A percentile compares a stretch with the other conserved stretches of the same genome.
Evolutionary conservation across 1,140 invertebrate genomes (phyloP).

Genomic region (Agraylea sexmaculata): DNA sequence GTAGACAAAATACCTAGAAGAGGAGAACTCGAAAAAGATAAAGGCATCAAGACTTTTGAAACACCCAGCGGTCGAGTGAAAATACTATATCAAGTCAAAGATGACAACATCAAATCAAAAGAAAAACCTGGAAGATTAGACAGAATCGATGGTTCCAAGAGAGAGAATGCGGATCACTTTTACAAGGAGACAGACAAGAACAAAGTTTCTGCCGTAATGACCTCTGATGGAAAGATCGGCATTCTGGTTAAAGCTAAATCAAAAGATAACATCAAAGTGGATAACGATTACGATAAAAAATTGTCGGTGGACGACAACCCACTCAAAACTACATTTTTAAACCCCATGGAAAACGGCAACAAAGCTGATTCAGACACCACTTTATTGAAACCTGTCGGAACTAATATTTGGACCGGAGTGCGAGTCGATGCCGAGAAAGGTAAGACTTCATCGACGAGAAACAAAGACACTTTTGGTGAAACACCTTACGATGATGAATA

Average conservation of each 20-base stretch:
- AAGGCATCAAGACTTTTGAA: slow-evolving; percentile 19
- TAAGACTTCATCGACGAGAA: slow-evolving; percentile 1
- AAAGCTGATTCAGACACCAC: slow-evolving; percentile 11
- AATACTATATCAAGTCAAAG: slow-evolving; percentile 17
- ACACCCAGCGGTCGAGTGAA: slow-evolving; percentile 19
- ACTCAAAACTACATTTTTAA: slow-evolving; percentile 12
- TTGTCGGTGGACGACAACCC: slow-evolving; percentile 3
- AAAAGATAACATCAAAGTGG: slow-evolving; percentile 9
- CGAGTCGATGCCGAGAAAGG: slow-evolving; percentile 6
- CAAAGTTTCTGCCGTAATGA: slow-evolving; percentile 20
- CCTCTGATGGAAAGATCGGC: slow-evolving; percentile 18
- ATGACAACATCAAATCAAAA: slow-evolving; percentile 1
- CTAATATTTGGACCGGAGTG: slow-evolving; percentile 16
- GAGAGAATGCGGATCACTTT: slow-evolving; percentile 12
- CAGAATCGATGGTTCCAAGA: background rate
- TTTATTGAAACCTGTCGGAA: slow-evolving; percentile 11
- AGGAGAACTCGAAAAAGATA: slow-evolving; percentile 9
- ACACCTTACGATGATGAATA: slow-evolving; percentile 18
- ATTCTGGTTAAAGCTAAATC: slow-evolving; percentile 17
- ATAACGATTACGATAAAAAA: slow-evolving; percentile 6
- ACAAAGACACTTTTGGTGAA: slow-evolving; percentile 12
- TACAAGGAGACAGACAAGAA: slow-evolving; percentile 19
- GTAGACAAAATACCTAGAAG: background rate
- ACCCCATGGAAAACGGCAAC: slow-evolving; percentile 6
- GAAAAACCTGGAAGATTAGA: slow-evolving; percentile 1